A percentile compares a stretch with the other conserved stretches of the same genome.
phyloP scores from a whole-genome alignment of 1,140 invertebrate species.

The Cataglyphis hispanica region DNA sequence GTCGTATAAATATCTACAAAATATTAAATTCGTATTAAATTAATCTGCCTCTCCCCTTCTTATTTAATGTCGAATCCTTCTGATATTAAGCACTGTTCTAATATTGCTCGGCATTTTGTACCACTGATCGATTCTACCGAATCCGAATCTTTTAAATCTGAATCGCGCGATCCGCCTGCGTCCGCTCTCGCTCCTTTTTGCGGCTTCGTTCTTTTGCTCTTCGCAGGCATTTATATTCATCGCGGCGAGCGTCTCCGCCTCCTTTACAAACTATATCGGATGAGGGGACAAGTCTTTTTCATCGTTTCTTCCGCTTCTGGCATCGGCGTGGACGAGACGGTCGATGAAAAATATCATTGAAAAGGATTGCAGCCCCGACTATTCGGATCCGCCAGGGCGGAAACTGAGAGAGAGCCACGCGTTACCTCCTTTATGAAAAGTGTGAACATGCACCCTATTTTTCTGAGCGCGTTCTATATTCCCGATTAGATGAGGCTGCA shows the following conservation, averaged over 20 bases:
- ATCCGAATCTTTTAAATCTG: constrained; percentile 69
- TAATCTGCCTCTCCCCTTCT: constrained; percentile 5
- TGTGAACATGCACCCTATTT: constrained; percentile 52
- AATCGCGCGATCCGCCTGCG: constrained; percentile 44
- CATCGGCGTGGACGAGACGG: constrained; percentile 33
- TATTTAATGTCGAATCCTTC: not conserved
- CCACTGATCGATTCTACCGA: constrained; percentile 67
- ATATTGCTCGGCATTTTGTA: constrained; percentile 60
- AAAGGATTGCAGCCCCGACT: constrained; percentile 25
- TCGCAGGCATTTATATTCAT: constrained; percentile 77
- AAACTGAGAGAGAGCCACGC: constrained; percentile 35
- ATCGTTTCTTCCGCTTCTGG: constrained; percentile 59
- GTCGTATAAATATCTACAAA: not conserved
- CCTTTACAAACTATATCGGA: constrained; percentile 72
- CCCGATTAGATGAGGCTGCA: constrained; percentile 45
- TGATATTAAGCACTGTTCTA: constrained; percentile 20
- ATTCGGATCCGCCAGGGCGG: constrained; percentile 51
- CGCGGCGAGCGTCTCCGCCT: constrained; percentile 49
- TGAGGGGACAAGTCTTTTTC: constrained; percentile 69
- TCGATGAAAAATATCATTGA: constrained; percentile 58
- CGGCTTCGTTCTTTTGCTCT: constrained; percentile 8
- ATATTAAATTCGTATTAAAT: constrained; percentile 1
- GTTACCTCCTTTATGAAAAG: constrained; percentile 53
- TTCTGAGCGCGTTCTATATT: constrained; percentile 41
- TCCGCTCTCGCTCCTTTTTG: constrained; percentile 33